phyloP scores from a whole-genome alignment of 2,888 invertebrate species.

The Aphodius granarius region DNA sequence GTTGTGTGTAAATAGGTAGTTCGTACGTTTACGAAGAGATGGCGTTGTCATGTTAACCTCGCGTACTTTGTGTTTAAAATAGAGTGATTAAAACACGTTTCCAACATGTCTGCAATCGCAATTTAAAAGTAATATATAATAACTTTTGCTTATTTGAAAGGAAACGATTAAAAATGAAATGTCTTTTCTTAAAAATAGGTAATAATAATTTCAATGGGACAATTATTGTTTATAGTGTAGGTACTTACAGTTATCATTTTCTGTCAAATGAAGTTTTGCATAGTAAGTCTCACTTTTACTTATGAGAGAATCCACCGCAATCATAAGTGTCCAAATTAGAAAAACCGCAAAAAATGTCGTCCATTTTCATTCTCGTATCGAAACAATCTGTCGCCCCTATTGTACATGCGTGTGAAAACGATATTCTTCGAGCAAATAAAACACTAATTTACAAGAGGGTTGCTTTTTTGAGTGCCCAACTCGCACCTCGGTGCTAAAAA shows the following conservation, averaged over 20 bases:
- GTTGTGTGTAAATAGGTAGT: neutral
- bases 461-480: conserved; percentile 2
- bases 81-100: no score
- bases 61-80: neutral
- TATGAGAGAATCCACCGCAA: neutral
- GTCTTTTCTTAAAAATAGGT: neutral
- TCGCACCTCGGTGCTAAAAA: conserved; percentile 48
- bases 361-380: no score
- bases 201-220: no score
- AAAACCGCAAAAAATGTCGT: no score
- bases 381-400: neutral
- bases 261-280: neutral
- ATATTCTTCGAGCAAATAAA: neutral
- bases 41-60: neutral
- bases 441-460: neutral
- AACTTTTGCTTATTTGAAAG: no score
- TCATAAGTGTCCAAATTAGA: no score
- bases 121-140: no score
- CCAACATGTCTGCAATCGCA: no score
- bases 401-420: conserved; percentile 5
- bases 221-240: neutral
- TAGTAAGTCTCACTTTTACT: neutral
- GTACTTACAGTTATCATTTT: neutral
- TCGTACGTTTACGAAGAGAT: neutral
- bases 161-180: no score